Evolutionary conservation across 2,113 vertebrate species (phyloP), one percentile per base, ranked within the genome.

Genomic region (Grallaria varia): DNA sequence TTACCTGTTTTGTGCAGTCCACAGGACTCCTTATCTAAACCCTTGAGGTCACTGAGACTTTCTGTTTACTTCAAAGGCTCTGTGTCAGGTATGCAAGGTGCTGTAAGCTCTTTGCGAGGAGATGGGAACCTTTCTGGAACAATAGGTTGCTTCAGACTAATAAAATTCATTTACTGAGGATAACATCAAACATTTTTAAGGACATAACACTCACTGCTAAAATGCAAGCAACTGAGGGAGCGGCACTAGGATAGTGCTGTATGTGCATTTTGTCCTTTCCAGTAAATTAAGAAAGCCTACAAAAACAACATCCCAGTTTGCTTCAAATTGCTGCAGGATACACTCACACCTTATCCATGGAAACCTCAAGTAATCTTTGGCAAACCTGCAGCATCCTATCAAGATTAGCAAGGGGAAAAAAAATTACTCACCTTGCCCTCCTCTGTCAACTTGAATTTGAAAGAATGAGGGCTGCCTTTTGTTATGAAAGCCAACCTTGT

Each of bases 341-440:
- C 91, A 73, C 17, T 80, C 30, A 27, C 79, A 78, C 47, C 52
- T 94, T 60, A 86, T 58, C 49, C 44, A 75, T n/a, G 52, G 64
- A 97, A 94, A 94, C 30, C 42, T 84, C 87, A 63, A 75, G 74
- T 69, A 72, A 88, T 93, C 64, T 84, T 72, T 89, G 88, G 85
- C 76, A 93, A 47, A 71, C 37, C 84, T 68, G 59, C 53, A 78
- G 60, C 44, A 84, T 68, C 83, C 60, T 50, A 84, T 68, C 56
- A 80, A 74, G 79, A 90, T 69, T 77, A 93, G 56, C 17, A 84
- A 90, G 31, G 40, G 22, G 33, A 63, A 86, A 82, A 82, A 72
- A 87, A 88, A 33, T 42, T 0, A 66, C 59, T 80, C 44, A 89
- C 90, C 68, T 95, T 88, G 47, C 33, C 84, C 25, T 90, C 45